Base-by-base conservation (phyloP, 1,140 invertebrate genomes). In the Drosophila tropicalis region DNA sequence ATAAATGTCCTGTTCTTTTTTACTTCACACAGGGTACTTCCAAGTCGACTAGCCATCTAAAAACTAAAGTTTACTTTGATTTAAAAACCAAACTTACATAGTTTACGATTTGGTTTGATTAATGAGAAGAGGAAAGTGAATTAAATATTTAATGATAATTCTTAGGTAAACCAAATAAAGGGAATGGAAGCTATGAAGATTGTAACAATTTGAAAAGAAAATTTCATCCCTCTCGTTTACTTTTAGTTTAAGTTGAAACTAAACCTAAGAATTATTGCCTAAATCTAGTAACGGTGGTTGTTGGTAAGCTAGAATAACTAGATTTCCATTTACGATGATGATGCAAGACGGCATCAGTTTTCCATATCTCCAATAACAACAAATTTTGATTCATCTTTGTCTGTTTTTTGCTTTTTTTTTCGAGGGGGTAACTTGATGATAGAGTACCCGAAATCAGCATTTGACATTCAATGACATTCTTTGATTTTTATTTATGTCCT, bases 401-500 rank as follows among this genome's bases (percentile, higher is more conserved):
- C 51, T 44, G 61, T 76, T 76, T 61, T 76, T 76, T 75, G 13
- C 4, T 15, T 15, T 47, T 51, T 51, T 51, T 22, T 51, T 19
- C 2, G 6, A 7, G 44, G 56, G 64, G 71, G 72, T 76, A 87
- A 86, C 79, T 51, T 51, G 44, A 86, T 86, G 83, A 86, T 83
- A 72, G 89, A 87, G 82, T 72, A 86, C 64, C 83, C 61, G 62
- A 65, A 68, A 56, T 51, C 44, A 62, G 62, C 66, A 56, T 72
- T 62, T 86, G 82, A 82, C 79, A 86, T 86, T 86, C 82, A 81
- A 79, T 72, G 74, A 86, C 78, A 69, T 79, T 76, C 72, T 67
- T 66, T 61, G 61, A 76, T 69, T 89, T 79, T 82, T 86, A 87
- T 86, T 79, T 82, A 83, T 87, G 84, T 79, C 65, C 82, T 82